phyloP scores from a whole-genome alignment of 2,113 vertebrate genomes.

The Laticauda laticaudata region DNA sequence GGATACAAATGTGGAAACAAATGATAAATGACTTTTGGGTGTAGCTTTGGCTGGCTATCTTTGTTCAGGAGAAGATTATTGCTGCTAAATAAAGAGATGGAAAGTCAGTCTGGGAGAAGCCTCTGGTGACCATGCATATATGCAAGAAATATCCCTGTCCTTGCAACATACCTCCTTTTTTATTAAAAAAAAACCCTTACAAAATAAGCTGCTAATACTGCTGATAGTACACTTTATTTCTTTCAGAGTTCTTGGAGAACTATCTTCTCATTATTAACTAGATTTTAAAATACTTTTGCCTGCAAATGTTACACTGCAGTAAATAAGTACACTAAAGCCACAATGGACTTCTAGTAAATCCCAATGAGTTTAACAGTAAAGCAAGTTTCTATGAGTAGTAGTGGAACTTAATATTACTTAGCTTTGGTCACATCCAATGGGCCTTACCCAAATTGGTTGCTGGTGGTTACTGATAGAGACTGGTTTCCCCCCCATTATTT shows the following conservation, averaged over 20 bases:
- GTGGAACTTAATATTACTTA: neutral
- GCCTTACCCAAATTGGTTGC: neutral
- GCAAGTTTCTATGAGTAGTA: neutral
- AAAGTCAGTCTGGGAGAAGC: constrained; percentile 25
- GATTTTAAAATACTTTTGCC: neutral
- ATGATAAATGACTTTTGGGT: constrained; percentile 63
- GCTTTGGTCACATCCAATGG: neutral
- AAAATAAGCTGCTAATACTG: neutral
- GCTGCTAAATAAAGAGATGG: constrained; percentile 63
- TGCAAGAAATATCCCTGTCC: constrained; percentile 18
- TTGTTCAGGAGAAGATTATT: constrained; percentile 62
- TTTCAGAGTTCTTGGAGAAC: neutral
- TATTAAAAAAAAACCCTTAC: neutral
- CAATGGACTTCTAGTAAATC: neutral
- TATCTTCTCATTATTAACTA: neutral
- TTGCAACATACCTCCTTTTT: neutral
- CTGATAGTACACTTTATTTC: neutral
- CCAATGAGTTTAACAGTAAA: neutral
- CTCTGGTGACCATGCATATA: constrained; percentile 52
- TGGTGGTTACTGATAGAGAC: neutral
- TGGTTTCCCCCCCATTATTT: neutral
- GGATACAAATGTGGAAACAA: constrained; percentile 52
- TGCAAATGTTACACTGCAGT: neutral
- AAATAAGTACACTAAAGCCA: neutral
- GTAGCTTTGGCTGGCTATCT: constrained; percentile 50